A percentile compares a stretch with the other conserved stretches of the same genome.
These are phyloP conservation scores for Tortricodes alternella DNA, from an alignment of 2,888 invertebrate species.

Conservation along the genomic window DNA sequence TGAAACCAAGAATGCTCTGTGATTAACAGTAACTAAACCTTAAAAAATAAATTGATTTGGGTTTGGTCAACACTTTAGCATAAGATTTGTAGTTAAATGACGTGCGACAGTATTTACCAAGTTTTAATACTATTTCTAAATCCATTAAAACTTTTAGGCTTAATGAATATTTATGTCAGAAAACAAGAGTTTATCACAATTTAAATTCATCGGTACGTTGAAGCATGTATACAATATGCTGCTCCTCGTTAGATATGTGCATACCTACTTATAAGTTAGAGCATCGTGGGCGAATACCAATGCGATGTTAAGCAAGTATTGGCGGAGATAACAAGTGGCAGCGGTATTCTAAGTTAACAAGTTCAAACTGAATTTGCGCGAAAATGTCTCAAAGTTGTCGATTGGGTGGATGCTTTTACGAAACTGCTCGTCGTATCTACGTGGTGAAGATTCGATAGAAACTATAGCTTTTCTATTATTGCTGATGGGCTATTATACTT, in stretches of 20 bases:
- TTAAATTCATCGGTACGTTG: slow-evolving; percentile 15
- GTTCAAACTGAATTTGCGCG: slow-evolving; percentile 40
- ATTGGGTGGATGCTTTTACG: slow-evolving; percentile 38
- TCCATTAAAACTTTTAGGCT: slow-evolving; percentile 62
- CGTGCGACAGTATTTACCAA: slow-evolving; percentile 53
- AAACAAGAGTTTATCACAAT: slow-evolving; percentile 23
- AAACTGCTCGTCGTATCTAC: slow-evolving; percentile 24
- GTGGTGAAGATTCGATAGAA: slow-evolving; percentile 32
- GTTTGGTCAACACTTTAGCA: slow-evolving; percentile 20
- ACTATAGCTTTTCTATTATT: slow-evolving; percentile 34
- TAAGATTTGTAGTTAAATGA: slow-evolving; percentile 29
- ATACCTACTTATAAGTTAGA: slow-evolving; percentile 17
- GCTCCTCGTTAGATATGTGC: slow-evolving; percentile 15
- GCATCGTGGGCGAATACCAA: slow-evolving; percentile 20
- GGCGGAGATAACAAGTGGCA: slow-evolving; percentile 33
- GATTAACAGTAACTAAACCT: too few relatives aligned
- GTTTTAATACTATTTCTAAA: slow-evolving; percentile 63
- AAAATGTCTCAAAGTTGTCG: slow-evolving; percentile 42
- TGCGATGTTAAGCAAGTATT: slow-evolving; percentile 17
- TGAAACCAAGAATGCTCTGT: slow-evolving; percentile 73
- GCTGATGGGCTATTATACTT: too few relatives aligned
- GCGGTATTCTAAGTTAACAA: slow-evolving; percentile 41
- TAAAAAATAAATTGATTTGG: too few relatives aligned
- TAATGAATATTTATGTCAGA: slow-evolving; percentile 59
- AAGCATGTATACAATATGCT: slow-evolving; percentile 23